Evolutionary conservation across 1,140 invertebrate genomes (phyloP).

Genomic region (Brachionus rubens): DNA sequence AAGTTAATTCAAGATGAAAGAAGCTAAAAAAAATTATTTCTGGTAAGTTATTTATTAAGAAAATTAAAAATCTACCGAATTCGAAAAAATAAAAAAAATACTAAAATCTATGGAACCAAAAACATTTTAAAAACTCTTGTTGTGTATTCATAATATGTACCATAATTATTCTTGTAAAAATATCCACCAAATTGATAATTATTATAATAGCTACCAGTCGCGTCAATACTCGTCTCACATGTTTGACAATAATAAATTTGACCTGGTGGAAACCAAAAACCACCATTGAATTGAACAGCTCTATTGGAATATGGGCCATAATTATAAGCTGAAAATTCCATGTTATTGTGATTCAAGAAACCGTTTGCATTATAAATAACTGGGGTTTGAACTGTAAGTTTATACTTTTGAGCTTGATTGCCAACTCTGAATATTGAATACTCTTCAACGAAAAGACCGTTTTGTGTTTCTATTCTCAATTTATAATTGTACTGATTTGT

Average conservation of each 20-base stretch:
- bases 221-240: neutral
- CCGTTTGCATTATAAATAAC: neutral
- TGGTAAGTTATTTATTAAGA: too few species aligned
- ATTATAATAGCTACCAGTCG: neutral
- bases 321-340: conserved; percentile 5
- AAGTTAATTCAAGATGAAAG: too few species aligned
- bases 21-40: too few species aligned
- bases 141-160: too few species aligned
- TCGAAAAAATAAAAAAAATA: too few species aligned
- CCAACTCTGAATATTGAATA: conserved; percentile 12
- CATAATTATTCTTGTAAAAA: too few species aligned
- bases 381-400: neutral
- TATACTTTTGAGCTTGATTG: neutral
- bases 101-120: too few species aligned
- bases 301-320: neutral
- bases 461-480: conserved; percentile 17
- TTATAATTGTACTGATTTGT: conserved; percentile 13
- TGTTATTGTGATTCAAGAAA: conserved; percentile 4
- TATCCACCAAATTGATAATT: neutral
- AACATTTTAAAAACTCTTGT: too few species aligned
- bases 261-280: neutral
- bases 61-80: too few species aligned
- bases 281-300: neutral
- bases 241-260: neutral
- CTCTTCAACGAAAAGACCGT: neutral